These are phyloP conservation scores for Bombus confusus DNA, from an alignment of 1,140 invertebrate genomes.

Conservation along the genomic window DNA sequence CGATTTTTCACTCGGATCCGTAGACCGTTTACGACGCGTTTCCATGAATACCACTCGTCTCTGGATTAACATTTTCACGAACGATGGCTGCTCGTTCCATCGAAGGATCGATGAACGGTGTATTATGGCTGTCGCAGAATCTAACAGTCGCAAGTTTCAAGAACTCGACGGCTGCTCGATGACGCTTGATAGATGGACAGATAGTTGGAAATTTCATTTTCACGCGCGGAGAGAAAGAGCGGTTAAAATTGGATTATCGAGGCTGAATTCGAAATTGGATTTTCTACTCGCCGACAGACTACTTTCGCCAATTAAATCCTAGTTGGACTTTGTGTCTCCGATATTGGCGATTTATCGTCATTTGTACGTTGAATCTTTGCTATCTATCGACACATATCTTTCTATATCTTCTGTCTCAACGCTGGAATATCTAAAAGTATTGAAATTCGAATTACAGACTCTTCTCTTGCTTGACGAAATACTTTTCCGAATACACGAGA, in stretches of 20 bases:
- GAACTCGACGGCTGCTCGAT: not conserved
- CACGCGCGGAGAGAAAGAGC: no score
- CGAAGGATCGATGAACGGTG: not conserved
- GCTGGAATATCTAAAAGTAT: fast-evolving
- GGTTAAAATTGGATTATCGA: not conserved
- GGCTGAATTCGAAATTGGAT: not conserved
- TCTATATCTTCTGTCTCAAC: not conserved
- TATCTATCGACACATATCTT: no score
- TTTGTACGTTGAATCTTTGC: not conserved
- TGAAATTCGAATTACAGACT: not conserved
- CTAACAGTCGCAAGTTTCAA: not conserved
- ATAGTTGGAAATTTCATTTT: slow-evolving; percentile 16
- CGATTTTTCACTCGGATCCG: slow-evolving; percentile 2
- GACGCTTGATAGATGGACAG: not conserved
- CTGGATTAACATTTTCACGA: not conserved
- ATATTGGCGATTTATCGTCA: not conserved
- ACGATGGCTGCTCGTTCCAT: not conserved
- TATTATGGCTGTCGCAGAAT: not conserved
- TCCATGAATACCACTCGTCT: not conserved
- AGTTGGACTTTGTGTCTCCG: not conserved
- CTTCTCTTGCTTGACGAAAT: not conserved
- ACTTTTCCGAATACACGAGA: no score
- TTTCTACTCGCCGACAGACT: not conserved
- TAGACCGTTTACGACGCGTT: not conserved
- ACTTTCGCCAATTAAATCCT: not conserved